These are phyloP conservation scores for Drosophila ogumai DNA, from an alignment of 1,140 invertebrate species.

Conservation along the genomic window DNA sequence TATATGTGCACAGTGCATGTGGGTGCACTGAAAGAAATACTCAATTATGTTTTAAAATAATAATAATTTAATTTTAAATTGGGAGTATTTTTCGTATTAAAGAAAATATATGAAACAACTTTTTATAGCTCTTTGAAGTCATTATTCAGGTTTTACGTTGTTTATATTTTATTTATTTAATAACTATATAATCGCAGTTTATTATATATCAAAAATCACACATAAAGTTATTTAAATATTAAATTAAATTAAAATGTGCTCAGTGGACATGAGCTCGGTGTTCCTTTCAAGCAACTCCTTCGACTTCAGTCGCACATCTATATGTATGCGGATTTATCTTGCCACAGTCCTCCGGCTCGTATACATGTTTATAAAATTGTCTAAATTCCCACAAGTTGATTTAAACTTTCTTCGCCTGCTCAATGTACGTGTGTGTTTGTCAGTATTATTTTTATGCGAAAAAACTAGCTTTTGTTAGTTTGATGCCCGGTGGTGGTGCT, in stretches of 20 bases:
- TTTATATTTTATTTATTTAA: background rate
- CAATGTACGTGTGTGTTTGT: constrained; percentile 12
- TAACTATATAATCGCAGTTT: background rate
- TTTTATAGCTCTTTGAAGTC: background rate
- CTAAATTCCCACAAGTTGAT: constrained; percentile 82
- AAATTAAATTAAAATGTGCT: background rate
- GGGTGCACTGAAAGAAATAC: constrained; percentile 14
- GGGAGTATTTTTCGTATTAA: no score
- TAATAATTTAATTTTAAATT: background rate
- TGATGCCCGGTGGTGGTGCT: constrained; percentile 26
- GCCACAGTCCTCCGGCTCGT: constrained; percentile 18
- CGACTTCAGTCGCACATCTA: constrained; percentile 16
- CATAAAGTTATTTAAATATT: no score
- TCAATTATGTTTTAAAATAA: background rate
- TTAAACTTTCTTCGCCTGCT: constrained; percentile 69
- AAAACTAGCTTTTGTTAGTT: constrained; percentile 56
- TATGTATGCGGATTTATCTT: constrained; percentile 39
- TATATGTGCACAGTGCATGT: constrained; percentile 42
- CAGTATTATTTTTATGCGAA: constrained; percentile 30
- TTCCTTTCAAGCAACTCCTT: constrained; percentile 9
- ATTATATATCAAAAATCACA: background rate
- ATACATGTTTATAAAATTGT: constrained; percentile 80
- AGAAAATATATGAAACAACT: no score
- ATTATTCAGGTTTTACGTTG: rapidly evolving
- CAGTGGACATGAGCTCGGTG: constrained; percentile 16